Evolutionary conservation across 2,113 vertebrate genomes (phyloP).

Genomic region (Oenanthe oenanthe): DNA sequence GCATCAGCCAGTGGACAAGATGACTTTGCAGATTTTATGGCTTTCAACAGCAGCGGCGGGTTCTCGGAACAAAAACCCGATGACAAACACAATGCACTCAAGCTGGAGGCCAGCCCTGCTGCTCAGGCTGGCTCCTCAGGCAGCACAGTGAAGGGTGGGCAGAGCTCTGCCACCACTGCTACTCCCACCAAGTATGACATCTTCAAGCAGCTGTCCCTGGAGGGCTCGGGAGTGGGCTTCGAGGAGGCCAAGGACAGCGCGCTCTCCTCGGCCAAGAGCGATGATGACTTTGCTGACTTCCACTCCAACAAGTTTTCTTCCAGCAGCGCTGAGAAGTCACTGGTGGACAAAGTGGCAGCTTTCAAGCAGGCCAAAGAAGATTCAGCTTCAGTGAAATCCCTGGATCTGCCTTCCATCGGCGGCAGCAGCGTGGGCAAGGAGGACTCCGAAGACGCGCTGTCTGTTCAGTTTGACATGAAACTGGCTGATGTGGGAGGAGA

Average conservation of each 20-base stretch:
- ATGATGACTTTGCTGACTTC: constrained; percentile 95
- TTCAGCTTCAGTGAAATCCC: constrained; percentile 93
- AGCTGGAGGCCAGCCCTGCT: constrained; percentile 51
- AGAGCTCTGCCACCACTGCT: constrained; percentile 47
- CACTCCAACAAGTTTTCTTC: constrained; percentile 92
- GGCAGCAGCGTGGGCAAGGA: constrained; percentile 97
- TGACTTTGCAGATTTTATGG: constrained; percentile 98
- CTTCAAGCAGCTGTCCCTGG: constrained; percentile 91
- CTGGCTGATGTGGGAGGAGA: constrained; percentile 95
- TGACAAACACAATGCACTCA: constrained; percentile 68
- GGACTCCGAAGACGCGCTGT: constrained; percentile 95
- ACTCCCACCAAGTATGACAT: constrained; percentile 85
- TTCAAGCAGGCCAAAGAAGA: constrained; percentile 97
- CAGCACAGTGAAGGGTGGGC: constrained; percentile 60
- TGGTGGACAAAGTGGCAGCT: constrained; percentile 89
- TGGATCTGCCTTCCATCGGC: constrained; percentile 96
- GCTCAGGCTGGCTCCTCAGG: constrained; percentile 48
- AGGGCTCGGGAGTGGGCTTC: constrained; percentile 76
- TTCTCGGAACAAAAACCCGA: constrained; percentile 73
- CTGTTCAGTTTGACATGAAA: constrained; percentile 99
- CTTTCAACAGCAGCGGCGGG: constrained; percentile 83
- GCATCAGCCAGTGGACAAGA: constrained; percentile 78
- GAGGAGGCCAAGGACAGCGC: constrained; percentile 86
- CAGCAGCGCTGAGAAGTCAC: constrained; percentile 83
- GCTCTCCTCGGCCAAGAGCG: constrained; percentile 78